phyloP scores from a whole-genome alignment of 2,113 vertebrate species.

The Prochilodus magdalenae region DNA sequence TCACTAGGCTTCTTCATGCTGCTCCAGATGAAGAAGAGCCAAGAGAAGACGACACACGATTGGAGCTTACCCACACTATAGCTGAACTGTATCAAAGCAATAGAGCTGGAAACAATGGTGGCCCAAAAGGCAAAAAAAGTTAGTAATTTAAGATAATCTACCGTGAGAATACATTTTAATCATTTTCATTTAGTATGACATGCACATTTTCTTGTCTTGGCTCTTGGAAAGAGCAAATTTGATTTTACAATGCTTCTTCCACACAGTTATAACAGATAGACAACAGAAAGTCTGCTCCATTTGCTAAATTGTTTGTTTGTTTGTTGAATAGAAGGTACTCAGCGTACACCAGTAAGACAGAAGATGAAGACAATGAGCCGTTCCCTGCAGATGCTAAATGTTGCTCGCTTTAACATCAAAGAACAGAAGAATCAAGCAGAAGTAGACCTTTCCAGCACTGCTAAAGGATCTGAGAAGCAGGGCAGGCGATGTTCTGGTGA shows the following conservation, averaged over 20 bases:
- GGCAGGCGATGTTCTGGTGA: slow-evolving; percentile 72
- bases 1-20: slow-evolving; percentile 82
- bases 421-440: slow-evolving; percentile 87
- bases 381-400: slow-evolving; percentile 95
- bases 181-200: neutral
- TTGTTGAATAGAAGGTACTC: slow-evolving; percentile 79
- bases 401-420: slow-evolving; percentile 91
- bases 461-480: slow-evolving; percentile 70
- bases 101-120: slow-evolving; percentile 62
- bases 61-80: slow-evolving; percentile 79
- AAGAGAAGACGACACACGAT: slow-evolving; percentile 65
- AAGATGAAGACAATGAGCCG: slow-evolving; percentile 98
- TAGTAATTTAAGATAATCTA: slow-evolving; percentile 48
- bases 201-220: neutral
- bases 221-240: neutral
- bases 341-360: slow-evolving; percentile 92
- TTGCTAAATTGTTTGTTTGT: neutral
- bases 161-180: neutral
- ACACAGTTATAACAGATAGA: neutral
- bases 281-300: neutral
- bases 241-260: neutral
- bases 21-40: slow-evolving; percentile 67
- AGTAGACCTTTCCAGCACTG: slow-evolving; percentile 58
- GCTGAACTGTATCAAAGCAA: slow-evolving; percentile 86
- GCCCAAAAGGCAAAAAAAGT: slow-evolving; percentile 84